Evolutionary conservation across 2,113 vertebrate species (phyloP), one percentile per base, ranked within the genome.

Genomic region (Nibea albiflora): DNA sequence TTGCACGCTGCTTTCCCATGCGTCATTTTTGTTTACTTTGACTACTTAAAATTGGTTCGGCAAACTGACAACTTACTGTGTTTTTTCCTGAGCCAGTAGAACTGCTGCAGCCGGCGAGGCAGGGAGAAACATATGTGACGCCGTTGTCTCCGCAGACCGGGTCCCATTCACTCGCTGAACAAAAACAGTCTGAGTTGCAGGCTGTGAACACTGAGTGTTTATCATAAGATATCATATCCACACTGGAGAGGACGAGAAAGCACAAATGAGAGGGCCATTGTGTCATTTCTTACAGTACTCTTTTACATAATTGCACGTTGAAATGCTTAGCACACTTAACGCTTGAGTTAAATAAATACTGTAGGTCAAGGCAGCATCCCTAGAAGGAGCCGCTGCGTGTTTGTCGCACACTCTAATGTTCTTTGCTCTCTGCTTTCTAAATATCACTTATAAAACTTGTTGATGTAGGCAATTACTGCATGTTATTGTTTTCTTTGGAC

Each of bases 81-180:
- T 92, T 92, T 81, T 93, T 95, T 60, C 97, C 96, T 42, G 89
- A 89, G 87, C 97, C 96, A 26, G 58, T 57, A 8, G 96, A 96
- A 16, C 84, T 56, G 50, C 88, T 93, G 87, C 97, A 98, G 11
- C 97, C 97, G 35, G 97, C 97, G 12, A 98, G 96, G 85, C 97
- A 98, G 0, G 97, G 95, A n/a, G 97, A 97, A 85, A 96, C 90
- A 0, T 97, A 99, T 0, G 96, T 95, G 62, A 98, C 80, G 7
- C 95, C 96, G 0, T 97, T 95, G 63, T 87, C 91, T 3, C 96
- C 97, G 64, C 98, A 99, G 71, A 98, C 95, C 0, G 97, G 97
- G 57, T 99, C 97, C 98, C 97, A 99, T 17, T 92, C 94, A 67
- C 93, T 96, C 2, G 68, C 57, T 0, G 92, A 88, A 81, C 96